A percentile compares a stretch with the other conserved stretches of the same genome.
Evolutionary conservation across 2,113 vertebrate species (phyloP).

Genomic region (Aphyosemion australe): DNA sequence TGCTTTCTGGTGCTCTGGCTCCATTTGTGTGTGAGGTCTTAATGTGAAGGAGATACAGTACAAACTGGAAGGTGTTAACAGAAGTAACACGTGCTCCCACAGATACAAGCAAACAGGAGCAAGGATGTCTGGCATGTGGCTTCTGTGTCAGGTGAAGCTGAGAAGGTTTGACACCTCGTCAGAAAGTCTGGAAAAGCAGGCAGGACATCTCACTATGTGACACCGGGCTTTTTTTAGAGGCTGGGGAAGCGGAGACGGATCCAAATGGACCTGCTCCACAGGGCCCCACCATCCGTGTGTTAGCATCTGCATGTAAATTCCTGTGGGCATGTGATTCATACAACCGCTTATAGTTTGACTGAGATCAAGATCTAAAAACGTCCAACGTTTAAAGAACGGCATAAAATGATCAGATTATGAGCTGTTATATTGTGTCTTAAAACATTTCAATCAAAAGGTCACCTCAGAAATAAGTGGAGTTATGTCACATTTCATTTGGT

Average conservation of each 20-base stretch:
- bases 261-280: constrained; percentile 47
- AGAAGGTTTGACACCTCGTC: constrained; percentile 74
- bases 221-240: constrained; percentile 71
- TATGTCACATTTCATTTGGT: too few relatives aligned
- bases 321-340: constrained; percentile 17
- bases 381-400: neutral
- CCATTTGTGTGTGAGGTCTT: constrained; percentile 12
- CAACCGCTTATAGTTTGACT: constrained; percentile 3
- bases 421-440: neutral
- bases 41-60: constrained; percentile 38
- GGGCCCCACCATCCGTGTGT: constrained; percentile 31
- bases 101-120: constrained; percentile 40
- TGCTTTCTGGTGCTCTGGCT: constrained; percentile 14
- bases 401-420: too few relatives aligned
- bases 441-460: too few relatives aligned
- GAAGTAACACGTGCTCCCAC: constrained; percentile 26
- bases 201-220: constrained; percentile 69
- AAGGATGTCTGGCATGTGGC: constrained; percentile 63
- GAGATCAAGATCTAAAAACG: neutral
- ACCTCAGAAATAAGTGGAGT: too few relatives aligned
- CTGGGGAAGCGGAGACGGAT: constrained; percentile 54
- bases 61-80: constrained; percentile 55
- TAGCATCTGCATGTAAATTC: constrained; percentile 21
- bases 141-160: constrained; percentile 70
- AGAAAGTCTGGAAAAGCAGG: constrained; percentile 69